Conservation (phyloP, 2,888 invertebrate species). For the Hydroisotoma schaefferi region DNA sequence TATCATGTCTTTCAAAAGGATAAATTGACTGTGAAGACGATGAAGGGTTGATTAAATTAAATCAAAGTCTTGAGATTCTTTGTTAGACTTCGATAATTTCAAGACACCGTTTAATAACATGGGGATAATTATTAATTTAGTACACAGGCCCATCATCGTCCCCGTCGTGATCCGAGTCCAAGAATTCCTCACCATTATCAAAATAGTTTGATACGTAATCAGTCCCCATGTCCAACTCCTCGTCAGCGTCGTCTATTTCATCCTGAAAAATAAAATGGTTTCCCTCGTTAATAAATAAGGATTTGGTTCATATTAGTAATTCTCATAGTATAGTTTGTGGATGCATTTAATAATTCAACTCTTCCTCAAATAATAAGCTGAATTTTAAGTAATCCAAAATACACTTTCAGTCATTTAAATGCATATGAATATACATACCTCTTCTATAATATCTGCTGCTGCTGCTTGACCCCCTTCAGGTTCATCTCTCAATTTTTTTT, state of each 20-base stretch:
- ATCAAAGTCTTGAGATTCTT: too few relatives aligned
- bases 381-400: not conserved
- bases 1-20: too few relatives aligned
- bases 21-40: too few relatives aligned
- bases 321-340: constrained; percentile 12
- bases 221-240: constrained; percentile 56
- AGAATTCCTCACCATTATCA: constrained; percentile 57
- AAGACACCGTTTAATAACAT: too few relatives aligned
- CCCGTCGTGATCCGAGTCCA: constrained; percentile 54
- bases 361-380: not conserved
- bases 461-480: constrained; percentile 7
- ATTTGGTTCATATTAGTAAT: not conserved
- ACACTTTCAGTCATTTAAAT: not conserved
- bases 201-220: constrained; percentile 50
- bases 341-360: constrained; percentile 1
- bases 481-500: constrained; percentile 11
- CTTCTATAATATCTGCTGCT: constrained; percentile 17
- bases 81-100: too few relatives aligned
- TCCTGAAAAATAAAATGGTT: constrained; percentile 50
- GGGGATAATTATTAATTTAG: constrained; percentile 13
- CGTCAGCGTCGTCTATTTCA: constrained; percentile 59
- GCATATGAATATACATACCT: constrained; percentile 10
- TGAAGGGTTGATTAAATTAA: too few relatives aligned
- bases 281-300: not conserved
- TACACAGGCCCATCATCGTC: constrained; percentile 46